Percentiles rank a stretch among this genome's conserved stretches.
These are phyloP conservation scores for Cetoscarus ocellatus DNA, from an alignment of 2,797 vertebrate genomes.

Conservation along the genomic window DNA sequence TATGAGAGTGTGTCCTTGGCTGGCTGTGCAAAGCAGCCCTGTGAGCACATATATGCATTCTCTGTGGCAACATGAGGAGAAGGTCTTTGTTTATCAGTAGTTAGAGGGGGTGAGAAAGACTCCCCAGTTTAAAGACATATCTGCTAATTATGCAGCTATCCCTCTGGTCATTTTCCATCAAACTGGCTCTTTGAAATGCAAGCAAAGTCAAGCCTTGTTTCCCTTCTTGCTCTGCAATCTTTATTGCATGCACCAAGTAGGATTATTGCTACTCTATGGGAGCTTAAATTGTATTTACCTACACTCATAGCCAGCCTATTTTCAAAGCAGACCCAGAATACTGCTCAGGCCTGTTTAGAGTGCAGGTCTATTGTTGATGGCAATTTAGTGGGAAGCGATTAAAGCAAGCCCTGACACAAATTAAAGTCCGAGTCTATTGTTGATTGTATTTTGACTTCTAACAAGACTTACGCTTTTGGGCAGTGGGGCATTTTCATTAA, in stretches of 20 bases:
- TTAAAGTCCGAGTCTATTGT: slow-evolving; percentile 58
- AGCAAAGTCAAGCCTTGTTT: slow-evolving; percentile 48
- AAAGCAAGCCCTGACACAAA: slow-evolving; percentile 52
- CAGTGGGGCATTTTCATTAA: slow-evolving; percentile 59
- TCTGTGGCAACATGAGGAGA: slow-evolving; percentile 11
- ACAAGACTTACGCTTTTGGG: slow-evolving; percentile 46
- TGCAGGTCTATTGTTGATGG: slow-evolving; percentile 41
- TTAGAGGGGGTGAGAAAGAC: slow-evolving; percentile 31
- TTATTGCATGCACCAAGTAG: slow-evolving; percentile 18
- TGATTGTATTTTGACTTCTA: slow-evolving; percentile 67
- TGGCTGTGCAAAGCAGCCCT: slow-evolving; percentile 20
- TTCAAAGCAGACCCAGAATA: slow-evolving; percentile 9
- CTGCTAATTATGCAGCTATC: slow-evolving; percentile 65
- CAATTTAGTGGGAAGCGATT: slow-evolving; percentile 62
- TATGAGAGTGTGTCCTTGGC: slow-evolving; percentile 41
- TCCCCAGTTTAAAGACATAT: slow-evolving; percentile 50
- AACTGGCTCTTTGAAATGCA: slow-evolving; percentile 67
- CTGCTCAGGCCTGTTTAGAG: slow-evolving; percentile 24
- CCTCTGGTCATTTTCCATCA: slow-evolving; percentile 65
- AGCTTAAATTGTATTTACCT: slow-evolving; percentile 16
- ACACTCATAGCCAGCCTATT: slow-evolving; percentile 20
- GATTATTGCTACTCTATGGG: slow-evolving; percentile 9
- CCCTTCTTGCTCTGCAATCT: slow-evolving; percentile 32
- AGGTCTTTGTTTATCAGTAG: slow-evolving; percentile 31
- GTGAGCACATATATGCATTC: slow-evolving; percentile 25